These are phyloP conservation scores for Nothobranchius kuhntae DNA, from an alignment of 2,113 vertebrate genomes.

Conservation along the genomic window DNA sequence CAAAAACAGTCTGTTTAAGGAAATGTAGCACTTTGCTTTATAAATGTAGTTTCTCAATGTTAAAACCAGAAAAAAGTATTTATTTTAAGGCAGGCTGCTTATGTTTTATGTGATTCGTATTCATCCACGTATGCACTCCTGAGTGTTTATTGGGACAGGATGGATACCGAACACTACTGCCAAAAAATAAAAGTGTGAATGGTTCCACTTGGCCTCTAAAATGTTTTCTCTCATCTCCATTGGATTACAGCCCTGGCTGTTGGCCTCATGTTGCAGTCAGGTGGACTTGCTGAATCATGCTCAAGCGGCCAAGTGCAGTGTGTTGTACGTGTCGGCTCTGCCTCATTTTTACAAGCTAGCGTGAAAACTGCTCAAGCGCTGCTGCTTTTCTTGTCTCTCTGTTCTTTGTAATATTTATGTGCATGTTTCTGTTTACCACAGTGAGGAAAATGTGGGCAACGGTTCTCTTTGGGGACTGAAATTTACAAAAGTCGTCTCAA, in stretches of 20 bases:
- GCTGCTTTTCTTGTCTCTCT: slow-evolving; percentile 3
- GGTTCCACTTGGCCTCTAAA: slow-evolving; percentile 24
- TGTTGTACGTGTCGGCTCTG: slow-evolving; percentile 35
- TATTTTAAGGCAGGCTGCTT: too few relatives aligned
- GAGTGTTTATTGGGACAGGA: slow-evolving; percentile 29
- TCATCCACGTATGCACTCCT: too few relatives aligned
- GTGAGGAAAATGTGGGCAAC: too few relatives aligned
- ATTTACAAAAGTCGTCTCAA: too few relatives aligned
- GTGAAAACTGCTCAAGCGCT: slow-evolving; percentile 28
- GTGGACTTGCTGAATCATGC: slow-evolving; percentile 39
- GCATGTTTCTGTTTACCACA: neutral
- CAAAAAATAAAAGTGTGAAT: slow-evolving; percentile 23
- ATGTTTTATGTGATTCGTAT: too few relatives aligned
- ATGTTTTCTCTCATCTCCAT: slow-evolving; percentile 17
- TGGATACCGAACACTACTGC: slow-evolving; percentile 9
- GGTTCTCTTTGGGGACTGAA: too few relatives aligned
- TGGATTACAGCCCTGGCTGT: slow-evolving; percentile 43
- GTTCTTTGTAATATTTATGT: slow-evolving; percentile 5
- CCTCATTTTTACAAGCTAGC: slow-evolving; percentile 25
- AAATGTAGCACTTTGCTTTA: slow-evolving; percentile 1
- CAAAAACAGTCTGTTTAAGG: neutral
- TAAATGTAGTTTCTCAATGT: slow-evolving; percentile 19
- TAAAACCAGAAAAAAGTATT: slow-evolving; percentile 5
- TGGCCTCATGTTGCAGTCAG: slow-evolving; percentile 34
- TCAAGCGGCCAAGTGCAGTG: slow-evolving; percentile 36